These are phyloP conservation scores for Phymorhynchus buccinoides DNA, from an alignment of 1,140 invertebrate genomes.

Conservation along the genomic window DNA sequence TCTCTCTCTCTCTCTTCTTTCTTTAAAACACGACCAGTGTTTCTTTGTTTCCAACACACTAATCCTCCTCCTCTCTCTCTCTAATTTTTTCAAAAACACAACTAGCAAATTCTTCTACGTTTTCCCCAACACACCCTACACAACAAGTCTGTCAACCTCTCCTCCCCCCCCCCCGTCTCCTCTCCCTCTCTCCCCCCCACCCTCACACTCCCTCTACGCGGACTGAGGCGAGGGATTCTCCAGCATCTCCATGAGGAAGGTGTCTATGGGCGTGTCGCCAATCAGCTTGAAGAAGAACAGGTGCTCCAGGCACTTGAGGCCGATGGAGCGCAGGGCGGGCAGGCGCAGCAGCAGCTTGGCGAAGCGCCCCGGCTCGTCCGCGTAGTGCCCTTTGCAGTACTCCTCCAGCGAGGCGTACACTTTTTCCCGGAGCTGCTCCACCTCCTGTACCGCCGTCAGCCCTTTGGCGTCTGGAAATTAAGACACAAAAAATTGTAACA, in stretches of 20 bases:
- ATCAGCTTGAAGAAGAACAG: constrained; percentile 95
- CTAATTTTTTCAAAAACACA: too few relatives aligned
- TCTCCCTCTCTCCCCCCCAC: too few relatives aligned
- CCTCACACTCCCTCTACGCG: not conserved
- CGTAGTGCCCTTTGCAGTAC: constrained; percentile 89
- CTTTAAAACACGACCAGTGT: too few relatives aligned
- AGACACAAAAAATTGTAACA: too few relatives aligned
- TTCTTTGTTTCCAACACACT: too few relatives aligned
- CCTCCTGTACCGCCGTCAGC: constrained; percentile 85
- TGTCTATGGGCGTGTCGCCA: constrained; percentile 75
- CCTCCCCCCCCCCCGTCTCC: too few relatives aligned
- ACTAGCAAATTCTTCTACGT: too few relatives aligned
- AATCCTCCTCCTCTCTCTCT: too few relatives aligned
- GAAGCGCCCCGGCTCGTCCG: constrained; percentile 93
- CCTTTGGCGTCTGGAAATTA: constrained; percentile 89
- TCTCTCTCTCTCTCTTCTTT: too few relatives aligned
- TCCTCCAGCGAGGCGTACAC: constrained; percentile 95
- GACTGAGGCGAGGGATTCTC: constrained; percentile 75
- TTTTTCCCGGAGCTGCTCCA: constrained; percentile 92
- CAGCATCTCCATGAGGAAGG: constrained; percentile 78
- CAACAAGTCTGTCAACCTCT: too few relatives aligned
- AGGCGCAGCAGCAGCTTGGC: constrained; percentile 93
- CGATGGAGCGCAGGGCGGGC: constrained; percentile 94
- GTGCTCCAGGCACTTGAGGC: constrained; percentile 94
- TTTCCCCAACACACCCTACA: too few relatives aligned